Conservation (phyloP, 2,113 vertebrate species). For the Hemibagrus wyckioides region DNA sequence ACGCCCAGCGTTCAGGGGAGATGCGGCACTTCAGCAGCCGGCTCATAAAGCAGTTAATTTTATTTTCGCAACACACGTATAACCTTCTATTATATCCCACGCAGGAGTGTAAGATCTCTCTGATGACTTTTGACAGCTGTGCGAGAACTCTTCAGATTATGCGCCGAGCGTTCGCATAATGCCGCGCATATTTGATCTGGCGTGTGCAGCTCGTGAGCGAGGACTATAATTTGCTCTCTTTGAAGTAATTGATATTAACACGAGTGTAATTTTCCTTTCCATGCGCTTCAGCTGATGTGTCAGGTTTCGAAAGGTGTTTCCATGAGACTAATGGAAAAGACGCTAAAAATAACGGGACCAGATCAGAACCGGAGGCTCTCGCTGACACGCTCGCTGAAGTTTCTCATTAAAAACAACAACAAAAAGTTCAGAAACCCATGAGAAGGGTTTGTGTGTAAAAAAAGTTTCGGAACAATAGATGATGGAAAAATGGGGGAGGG, state of each 20-base stretch:
- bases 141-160: slow-evolving; percentile 19
- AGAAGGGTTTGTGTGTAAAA: not conserved
- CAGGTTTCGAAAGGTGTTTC: slow-evolving; percentile 21
- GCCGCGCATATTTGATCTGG: not conserved
- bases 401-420: not conserved
- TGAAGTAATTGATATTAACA: slow-evolving; percentile 34
- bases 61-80: not conserved
- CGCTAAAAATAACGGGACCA: not conserved
- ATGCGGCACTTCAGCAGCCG: not conserved
- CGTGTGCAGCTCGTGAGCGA: not conserved
- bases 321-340: slow-evolving; percentile 18
- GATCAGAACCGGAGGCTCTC: not conserved
- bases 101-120: not conserved
- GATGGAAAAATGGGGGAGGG: not conserved
- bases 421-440: not conserved
- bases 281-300: slow-evolving; percentile 11
- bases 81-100: slow-evolving; percentile 4
- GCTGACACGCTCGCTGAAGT: not conserved
- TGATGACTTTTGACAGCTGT: slow-evolving; percentile 31
- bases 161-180: not conserved
- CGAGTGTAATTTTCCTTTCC: not conserved
- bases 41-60: not conserved
- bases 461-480: not conserved
- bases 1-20: not conserved
- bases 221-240: slow-evolving; percentile 19